A percentile compares a stretch with the other conserved stretches of the same genome.
phyloP scores from a whole-genome alignment of 2,113 vertebrate genomes.

The Carassius auratus region DNA sequence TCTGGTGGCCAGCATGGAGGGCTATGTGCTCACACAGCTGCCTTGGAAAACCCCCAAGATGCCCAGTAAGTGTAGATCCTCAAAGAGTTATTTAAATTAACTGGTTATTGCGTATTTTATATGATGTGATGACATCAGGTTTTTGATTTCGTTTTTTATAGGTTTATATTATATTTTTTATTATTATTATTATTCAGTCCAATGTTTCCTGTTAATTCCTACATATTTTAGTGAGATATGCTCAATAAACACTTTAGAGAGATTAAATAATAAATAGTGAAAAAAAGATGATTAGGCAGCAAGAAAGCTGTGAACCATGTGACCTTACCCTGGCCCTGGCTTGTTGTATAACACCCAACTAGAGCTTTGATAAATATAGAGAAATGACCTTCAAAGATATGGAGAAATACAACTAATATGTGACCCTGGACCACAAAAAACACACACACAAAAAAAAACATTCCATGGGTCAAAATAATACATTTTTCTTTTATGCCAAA shows the following conservation, averaged over 20 bases:
- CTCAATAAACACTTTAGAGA: not conserved
- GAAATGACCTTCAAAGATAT: not conserved
- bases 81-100: not conserved
- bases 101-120: not conserved
- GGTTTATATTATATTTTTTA: not conserved
- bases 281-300: not conserved
- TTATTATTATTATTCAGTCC: not conserved
- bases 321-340: not conserved
- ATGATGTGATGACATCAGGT: not conserved
- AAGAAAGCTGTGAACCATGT: not conserved
- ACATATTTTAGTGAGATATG: not conserved
- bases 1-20: constrained; percentile 84
- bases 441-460: no score
- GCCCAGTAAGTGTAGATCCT: constrained; percentile 80
- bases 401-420: not conserved
- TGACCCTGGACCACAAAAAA: no score
- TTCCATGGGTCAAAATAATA: no score
- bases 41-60: constrained; percentile 89
- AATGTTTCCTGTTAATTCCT: not conserved
- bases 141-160: not conserved
- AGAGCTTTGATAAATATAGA: not conserved
- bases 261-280: not conserved
- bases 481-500: no score
- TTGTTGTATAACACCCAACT: not conserved
- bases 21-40: constrained; percentile 84